A percentile compares a stretch with the other conserved stretches of the same genome.
Evolutionary conservation across 2,797 vertebrate species (phyloP).

Genomic region (Cossypha niveicapilla): DNA sequence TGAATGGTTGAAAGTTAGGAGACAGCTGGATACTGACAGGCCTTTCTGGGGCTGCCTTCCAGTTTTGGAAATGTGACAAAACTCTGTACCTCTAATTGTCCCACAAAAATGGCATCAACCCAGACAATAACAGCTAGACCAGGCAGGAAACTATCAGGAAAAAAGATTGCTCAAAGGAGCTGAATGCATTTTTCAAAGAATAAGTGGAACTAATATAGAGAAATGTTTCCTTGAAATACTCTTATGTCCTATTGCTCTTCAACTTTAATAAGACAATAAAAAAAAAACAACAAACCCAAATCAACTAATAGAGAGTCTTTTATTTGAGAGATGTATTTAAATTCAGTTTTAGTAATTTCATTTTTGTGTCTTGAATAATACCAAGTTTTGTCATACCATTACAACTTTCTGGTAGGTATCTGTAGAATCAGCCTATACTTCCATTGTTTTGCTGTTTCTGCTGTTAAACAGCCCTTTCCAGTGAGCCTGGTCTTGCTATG

Average conservation of each 20-base stretch:
- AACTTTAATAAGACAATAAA: background rate
- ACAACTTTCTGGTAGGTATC: background rate
- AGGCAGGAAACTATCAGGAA: background rate
- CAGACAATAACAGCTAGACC: background rate
- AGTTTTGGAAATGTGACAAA: background rate
- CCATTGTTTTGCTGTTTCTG: accelerated
- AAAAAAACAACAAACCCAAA: background rate
- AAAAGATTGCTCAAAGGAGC: background rate
- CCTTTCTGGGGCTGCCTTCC: background rate
- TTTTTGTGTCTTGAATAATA: background rate
- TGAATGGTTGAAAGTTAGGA: background rate
- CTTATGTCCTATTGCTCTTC: background rate
- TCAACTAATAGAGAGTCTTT: background rate
- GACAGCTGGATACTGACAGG: background rate
- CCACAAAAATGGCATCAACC: background rate
- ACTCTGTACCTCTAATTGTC: background rate
- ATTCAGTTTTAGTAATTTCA: background rate
- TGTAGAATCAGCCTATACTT: background rate
- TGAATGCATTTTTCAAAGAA: background rate
- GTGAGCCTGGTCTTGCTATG: background rate
- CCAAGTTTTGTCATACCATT: background rate
- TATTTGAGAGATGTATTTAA: background rate
- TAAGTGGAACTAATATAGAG: background rate
- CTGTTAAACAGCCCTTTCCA: background rate
- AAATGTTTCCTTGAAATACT: background rate